Evolutionary conservation across 2,888 invertebrate genomes (phyloP).

Genomic region (Epirrhoe tristata): DNA sequence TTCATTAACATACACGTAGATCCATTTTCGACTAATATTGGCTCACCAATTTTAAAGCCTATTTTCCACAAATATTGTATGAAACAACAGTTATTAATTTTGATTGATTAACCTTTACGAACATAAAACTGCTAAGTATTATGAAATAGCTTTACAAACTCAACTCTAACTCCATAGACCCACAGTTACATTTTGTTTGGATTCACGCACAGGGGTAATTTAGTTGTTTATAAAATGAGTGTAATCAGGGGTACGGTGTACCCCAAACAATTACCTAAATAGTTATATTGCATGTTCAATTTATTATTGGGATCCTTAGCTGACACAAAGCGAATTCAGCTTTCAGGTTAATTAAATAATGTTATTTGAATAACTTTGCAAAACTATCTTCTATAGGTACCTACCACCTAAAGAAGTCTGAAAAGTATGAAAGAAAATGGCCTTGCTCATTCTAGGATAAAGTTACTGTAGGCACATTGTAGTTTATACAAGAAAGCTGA

Average conservation of each 20-base stretch:
- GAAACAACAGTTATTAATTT: constrained; percentile 39
- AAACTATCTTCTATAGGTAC: no score
- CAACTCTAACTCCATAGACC: neutral
- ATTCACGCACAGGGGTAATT: constrained; percentile 17
- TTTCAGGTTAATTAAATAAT: neutral
- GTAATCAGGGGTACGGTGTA: constrained; percentile 27
- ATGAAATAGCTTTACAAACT: neutral
- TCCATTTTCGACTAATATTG: no score
- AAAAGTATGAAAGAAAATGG: no score
- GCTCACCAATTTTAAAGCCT: constrained; percentile 35
- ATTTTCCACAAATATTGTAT: constrained; percentile 36
- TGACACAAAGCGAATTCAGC: constrained; percentile 11
- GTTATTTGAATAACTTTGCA: neutral
- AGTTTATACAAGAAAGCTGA: no score
- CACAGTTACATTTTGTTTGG: constrained; percentile 10
- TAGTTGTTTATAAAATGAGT: constrained; percentile 28
- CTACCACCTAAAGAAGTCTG: no score
- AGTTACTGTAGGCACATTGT: no score
- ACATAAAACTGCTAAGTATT: constrained; percentile 6
- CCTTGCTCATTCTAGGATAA: no score
- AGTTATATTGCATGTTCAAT: constrained; percentile 33
- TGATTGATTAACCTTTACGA: constrained; percentile 39
- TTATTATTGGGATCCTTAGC: constrained; percentile 10
- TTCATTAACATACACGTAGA: no score
- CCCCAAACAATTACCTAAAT: constrained; percentile 29